Conservation (phyloP, 2,797 vertebrate genomes). For the Botia almorhae region DNA sequence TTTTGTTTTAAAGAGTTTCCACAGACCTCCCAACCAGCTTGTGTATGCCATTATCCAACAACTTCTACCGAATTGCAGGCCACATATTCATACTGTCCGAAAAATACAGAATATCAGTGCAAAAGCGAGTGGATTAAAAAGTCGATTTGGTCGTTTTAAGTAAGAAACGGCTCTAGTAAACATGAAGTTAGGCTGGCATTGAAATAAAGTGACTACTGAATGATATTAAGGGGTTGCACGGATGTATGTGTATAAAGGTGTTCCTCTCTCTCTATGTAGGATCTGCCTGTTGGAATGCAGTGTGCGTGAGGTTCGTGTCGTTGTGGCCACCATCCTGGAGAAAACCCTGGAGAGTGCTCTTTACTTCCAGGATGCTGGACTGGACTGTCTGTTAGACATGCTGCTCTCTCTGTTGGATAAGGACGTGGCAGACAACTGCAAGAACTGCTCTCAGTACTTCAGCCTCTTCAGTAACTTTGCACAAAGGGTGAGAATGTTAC, state of each 20-base stretch:
- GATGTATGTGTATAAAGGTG: background rate
- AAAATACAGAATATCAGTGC: too few species aligned
- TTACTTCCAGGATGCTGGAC: constrained; percentile 88
- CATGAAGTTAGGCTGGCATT: too few species aligned
- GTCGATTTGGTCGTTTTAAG: too few species aligned
- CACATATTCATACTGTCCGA: background rate
- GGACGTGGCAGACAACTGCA: constrained; percentile 97
- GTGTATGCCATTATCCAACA: constrained; percentile 7
- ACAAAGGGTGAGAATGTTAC: constrained; percentile 86
- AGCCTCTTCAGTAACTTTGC: constrained; percentile 95
- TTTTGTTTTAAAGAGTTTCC: background rate
- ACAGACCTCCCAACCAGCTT: constrained; percentile 23
- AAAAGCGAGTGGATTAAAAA: too few species aligned
- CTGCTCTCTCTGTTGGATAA: constrained; percentile 95
- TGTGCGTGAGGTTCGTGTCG: constrained; percentile 91
- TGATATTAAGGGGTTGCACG: background rate
- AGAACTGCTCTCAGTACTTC: constrained; percentile 98
- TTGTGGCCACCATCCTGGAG: constrained; percentile 94
- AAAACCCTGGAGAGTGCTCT: constrained; percentile 96
- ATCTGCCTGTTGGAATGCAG: constrained; percentile 94
- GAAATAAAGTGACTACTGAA: too few species aligned
- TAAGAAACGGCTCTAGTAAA: too few species aligned
- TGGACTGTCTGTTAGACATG: constrained; percentile 87
- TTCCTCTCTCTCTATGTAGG: constrained; percentile 68
- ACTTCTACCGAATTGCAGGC: background rate